Evolutionary conservation across 64 coral and sea anemone genomes (phyloP).

Genomic region (Anthopleura sola): DNA sequence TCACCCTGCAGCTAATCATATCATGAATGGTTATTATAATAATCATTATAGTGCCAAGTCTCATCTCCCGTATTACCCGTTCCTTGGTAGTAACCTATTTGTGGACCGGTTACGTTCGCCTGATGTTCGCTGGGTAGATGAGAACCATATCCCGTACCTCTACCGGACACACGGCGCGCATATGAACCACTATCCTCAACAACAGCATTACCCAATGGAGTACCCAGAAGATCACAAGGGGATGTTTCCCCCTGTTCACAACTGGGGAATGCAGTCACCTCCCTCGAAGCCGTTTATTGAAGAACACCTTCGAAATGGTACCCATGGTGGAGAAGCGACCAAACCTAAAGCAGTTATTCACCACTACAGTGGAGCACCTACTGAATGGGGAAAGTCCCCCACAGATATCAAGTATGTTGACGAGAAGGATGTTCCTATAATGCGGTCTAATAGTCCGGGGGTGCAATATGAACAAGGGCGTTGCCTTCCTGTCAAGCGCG

Average conservation of each 20-base stretch:
- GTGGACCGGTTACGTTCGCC: conserved; percentile 39
- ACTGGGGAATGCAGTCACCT: conserved; percentile 43
- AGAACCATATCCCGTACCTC: conserved; percentile 84
- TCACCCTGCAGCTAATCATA: conserved; percentile 68
- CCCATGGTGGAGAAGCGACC: conserved; percentile 46
- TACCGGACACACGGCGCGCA: conserved; percentile 44
- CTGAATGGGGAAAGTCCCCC: conserved; percentile 23
- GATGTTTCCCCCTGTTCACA: background rate
- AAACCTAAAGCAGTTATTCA: conserved; percentile 87
- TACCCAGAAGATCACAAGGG: background rate
- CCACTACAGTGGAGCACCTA: conserved; percentile 54
- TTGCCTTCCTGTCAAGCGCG: conserved; percentile 1
- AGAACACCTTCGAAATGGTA: conserved; percentile 9
- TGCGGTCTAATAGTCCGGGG: conserved; percentile 37
- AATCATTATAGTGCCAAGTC: conserved; percentile 41
- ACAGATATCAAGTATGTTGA: conserved; percentile 68
- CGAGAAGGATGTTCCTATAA: conserved; percentile 76
- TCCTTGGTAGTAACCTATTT: conserved; percentile 47
- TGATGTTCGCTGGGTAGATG: conserved; percentile 87
- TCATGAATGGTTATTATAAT: conserved; percentile 68
- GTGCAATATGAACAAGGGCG: conserved; percentile 7
- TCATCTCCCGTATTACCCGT: conserved; percentile 37
- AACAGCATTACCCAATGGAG: background rate
- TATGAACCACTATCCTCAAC: conserved; percentile 9
- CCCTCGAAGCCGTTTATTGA: conserved; percentile 27